Percentiles rank a stretch among this genome's conserved stretches.
These are phyloP conservation scores for Nasonia longicornis DNA, from an alignment of 1,140 invertebrate species.

Conservation along the genomic window DNA sequence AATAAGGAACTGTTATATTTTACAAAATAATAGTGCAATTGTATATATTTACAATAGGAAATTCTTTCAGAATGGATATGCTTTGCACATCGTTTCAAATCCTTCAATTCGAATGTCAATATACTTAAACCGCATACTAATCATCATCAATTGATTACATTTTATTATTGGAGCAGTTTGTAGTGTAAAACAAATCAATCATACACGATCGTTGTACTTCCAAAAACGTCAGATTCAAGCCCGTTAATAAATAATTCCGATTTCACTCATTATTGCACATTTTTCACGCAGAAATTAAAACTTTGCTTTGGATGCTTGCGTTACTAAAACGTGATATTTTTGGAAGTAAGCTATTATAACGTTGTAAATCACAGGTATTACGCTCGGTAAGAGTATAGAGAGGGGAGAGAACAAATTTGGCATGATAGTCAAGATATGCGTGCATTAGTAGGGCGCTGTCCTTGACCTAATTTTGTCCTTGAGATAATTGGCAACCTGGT, in stretches of 20 bases:
- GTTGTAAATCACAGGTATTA: neutral
- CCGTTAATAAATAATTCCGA: too few relatives aligned
- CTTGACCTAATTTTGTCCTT: slow-evolving; percentile 62
- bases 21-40: slow-evolving; percentile 39
- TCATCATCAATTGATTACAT: neutral
- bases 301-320: neutral
- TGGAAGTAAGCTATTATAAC: neutral
- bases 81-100: neutral
- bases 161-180: neutral
- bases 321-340: neutral
- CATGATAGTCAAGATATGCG: neutral
- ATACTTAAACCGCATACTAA: neutral
- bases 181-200: neutral
- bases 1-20: slow-evolving; percentile 40
- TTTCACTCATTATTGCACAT: neutral
- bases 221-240: neutral
- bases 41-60: slow-evolving; percentile 33
- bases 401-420: neutral
- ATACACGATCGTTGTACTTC: neutral
- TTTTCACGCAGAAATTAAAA: neutral
- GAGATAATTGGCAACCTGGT: slow-evolving; percentile 73
- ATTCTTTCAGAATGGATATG: neutral
- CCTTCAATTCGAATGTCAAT: neutral
- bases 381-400: neutral
- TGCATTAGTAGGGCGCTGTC: slow-evolving; percentile 52